These are phyloP conservation scores for Ophonus ardosiacus DNA, from an alignment of 2,888 invertebrate species.

Conservation along the genomic window DNA sequence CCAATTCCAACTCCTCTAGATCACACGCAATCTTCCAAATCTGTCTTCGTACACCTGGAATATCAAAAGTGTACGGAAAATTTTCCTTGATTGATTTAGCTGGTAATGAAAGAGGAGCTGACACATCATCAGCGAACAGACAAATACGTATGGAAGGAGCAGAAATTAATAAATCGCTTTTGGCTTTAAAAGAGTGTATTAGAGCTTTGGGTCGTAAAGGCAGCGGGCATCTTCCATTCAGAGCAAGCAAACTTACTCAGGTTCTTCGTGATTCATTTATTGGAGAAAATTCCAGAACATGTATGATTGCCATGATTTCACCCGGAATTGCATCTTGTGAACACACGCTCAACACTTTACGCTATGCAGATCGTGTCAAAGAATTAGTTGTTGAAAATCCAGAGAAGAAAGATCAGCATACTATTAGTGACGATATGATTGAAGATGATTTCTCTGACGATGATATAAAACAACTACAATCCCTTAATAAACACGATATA, in stretches of 20 bases:
- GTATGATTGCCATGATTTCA: constrained; percentile 99
- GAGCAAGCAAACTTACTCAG: constrained; percentile 97
- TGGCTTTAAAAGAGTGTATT: constrained; percentile 98
- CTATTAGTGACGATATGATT: constrained; percentile 69
- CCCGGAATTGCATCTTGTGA: constrained; percentile 98
- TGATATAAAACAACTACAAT: constrained; percentile 91
- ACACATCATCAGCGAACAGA: constrained; percentile 96
- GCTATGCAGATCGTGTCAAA: constrained; percentile 98
- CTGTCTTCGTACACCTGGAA: constrained; percentile 87
- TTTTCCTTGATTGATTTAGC: constrained; percentile 98
- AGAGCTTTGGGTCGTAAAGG: constrained; percentile 96
- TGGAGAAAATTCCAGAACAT: constrained; percentile 97
- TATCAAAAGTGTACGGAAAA: constrained; percentile 94
- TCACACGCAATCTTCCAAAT: constrained; percentile 99
- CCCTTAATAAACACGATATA: constrained; percentile 95
- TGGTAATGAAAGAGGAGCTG: constrained; percentile 99
- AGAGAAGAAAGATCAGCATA: constrained; percentile 72
- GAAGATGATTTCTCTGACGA: constrained; percentile 80
- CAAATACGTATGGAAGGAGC: constrained; percentile 98
- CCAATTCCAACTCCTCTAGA: constrained; percentile 98
- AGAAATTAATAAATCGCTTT: constrained; percentile 96
- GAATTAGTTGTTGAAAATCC: constrained; percentile 86
- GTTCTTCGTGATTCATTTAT: constrained; percentile 98
- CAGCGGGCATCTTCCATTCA: constrained; percentile 96
- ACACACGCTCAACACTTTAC: constrained; percentile 97